Evolutionary conservation across 2,113 vertebrate genomes (phyloP), one percentile per base, ranked within the genome.

Genomic region (Athene noctua): DNA sequence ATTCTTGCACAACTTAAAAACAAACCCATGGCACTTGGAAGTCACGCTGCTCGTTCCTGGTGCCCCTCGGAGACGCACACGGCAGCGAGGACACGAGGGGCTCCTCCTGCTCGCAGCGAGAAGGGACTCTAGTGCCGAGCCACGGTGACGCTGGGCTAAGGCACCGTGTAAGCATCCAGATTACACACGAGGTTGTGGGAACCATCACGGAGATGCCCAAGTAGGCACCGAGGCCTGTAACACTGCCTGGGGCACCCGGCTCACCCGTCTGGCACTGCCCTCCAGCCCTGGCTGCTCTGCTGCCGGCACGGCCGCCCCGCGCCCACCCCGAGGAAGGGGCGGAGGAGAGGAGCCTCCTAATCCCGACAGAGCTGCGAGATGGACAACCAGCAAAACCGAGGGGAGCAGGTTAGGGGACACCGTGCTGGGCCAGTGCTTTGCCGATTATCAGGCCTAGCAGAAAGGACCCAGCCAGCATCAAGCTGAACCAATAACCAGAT

Each of bases 21-120:
- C 61, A 21, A 75, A 52, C n/a, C 59, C 92, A 51, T 18, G 88
- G 18, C 88, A 32, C 79, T 55, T 15, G 1, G 62, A 46, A 59
- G 63, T 13, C 12, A 0, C 1, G 3, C 59, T 7, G 57, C 17
- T n/a, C 5, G 0, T 14, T 9, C 38, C 2, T 3, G 8, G 2
- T 1, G 18, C 10, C 58, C 18, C 23, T 6, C 0, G 0, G 36
- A 66, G 88, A 16, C 0, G 2, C 49, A 5, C 18, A 4, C 0
- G 9, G 80, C 19, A n/a, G 32, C 1, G 0, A n/a, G 57, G 68
- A 54, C n/a, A 23, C 1, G 2, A 36, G 27, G 15, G 19, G 21
- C 30, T 58, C 25, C 70, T 87, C 49, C 57, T 27, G 62, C 68
- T 47, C 47, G 10, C 0, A 62, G 61, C 23, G 9, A 40, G 14